These are phyloP conservation scores for Raja brachyura DNA, from an alignment of 2,113 vertebrate genomes.

Conservation along the genomic window DNA sequence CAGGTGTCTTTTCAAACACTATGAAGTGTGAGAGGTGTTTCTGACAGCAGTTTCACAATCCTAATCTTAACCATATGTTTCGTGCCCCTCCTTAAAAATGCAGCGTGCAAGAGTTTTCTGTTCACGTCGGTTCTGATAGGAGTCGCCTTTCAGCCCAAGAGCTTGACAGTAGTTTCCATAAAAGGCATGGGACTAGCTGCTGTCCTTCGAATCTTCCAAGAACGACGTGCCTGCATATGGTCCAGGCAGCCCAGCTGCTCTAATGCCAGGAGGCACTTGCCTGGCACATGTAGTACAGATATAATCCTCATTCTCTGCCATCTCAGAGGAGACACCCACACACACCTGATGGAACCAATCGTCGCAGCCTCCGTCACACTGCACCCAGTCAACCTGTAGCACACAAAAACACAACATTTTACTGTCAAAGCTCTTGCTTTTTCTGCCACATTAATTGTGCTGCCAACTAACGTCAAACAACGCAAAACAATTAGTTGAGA, in stretches of 20 bases:
- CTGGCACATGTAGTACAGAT: constrained; percentile 88
- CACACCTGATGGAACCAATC: constrained; percentile 99
- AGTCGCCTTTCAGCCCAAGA: background rate
- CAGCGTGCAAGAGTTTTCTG: background rate
- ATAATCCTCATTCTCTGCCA: constrained; percentile 98
- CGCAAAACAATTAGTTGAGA: no score
- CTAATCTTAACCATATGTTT: background rate
- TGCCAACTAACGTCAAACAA: background rate
- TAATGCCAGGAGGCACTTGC: constrained; percentile 49
- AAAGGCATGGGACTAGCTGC: constrained; percentile 26
- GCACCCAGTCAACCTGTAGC: constrained; percentile 96
- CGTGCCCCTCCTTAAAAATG: background rate
- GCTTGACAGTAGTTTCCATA: background rate
- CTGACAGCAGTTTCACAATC: background rate
- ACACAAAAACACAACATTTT: constrained; percentile 42
- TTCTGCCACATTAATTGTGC: background rate
- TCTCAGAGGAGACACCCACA: constrained; percentile 91
- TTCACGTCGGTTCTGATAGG: background rate
- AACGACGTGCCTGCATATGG: background rate
- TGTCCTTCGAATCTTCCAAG: constrained; percentile 25
- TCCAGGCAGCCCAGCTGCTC: background rate
- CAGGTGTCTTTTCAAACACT: background rate
- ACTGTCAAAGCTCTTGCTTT: background rate
- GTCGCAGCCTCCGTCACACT: constrained; percentile 95
- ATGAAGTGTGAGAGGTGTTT: background rate